Conservation (phyloP, 1,140 invertebrate species). For the Grapholita molesta region DNA sequence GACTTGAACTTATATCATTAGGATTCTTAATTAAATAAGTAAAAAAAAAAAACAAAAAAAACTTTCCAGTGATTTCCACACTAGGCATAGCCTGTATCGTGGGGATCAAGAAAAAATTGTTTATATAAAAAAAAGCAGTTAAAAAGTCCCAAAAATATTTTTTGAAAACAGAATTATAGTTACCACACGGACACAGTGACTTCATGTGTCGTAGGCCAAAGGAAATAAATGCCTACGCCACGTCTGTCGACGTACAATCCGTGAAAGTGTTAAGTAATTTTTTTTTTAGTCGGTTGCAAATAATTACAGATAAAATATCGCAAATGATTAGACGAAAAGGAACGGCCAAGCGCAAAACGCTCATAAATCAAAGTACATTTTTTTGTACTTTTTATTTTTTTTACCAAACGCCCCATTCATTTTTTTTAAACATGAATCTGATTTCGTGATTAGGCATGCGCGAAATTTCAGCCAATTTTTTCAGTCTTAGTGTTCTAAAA, state of each 20-base stretch:
- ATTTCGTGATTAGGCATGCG: constrained; percentile 11
- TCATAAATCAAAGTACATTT: constrained; percentile 17
- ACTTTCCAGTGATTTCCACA: too few relatives aligned
- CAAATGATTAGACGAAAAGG: constrained; percentile 5
- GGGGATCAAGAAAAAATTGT: too few relatives aligned
- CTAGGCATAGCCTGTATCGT: too few relatives aligned
- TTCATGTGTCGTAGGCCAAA: too few relatives aligned
- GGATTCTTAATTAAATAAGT: constrained; percentile 16
- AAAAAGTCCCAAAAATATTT: too few relatives aligned
- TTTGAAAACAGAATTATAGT: background rate
- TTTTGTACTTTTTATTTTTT: constrained; percentile 27
- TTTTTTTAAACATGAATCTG: background rate
- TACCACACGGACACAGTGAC: too few relatives aligned
- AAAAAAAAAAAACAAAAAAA: constrained; percentile 18
- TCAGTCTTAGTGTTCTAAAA: constrained; percentile 75
- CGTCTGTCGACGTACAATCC: too few relatives aligned
- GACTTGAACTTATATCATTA: constrained; percentile 11
- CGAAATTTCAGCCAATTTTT: constrained; percentile 46
- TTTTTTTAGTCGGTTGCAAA: background rate
- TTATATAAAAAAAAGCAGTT: constrained; percentile 5
- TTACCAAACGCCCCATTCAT: constrained; percentile 5
- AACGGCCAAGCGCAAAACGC: constrained; percentile 11
- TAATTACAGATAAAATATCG: background rate
- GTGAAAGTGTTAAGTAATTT: too few relatives aligned
- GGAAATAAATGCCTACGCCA: too few relatives aligned